Conservation (phyloP, 2,797 vertebrate genomes). For the Acanthornis magna region DNA sequence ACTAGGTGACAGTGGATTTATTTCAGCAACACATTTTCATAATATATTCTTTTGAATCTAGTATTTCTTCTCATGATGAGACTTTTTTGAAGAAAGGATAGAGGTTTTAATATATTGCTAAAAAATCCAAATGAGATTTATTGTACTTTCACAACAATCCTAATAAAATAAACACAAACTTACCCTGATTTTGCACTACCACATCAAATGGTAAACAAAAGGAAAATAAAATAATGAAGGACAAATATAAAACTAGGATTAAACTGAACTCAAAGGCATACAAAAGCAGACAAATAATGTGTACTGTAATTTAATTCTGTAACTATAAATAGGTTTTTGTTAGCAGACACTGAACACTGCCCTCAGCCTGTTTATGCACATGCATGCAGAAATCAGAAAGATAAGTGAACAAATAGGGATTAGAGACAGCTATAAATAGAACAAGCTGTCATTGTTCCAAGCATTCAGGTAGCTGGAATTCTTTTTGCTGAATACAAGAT, state of each 20-base stretch:
- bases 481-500: neutral
- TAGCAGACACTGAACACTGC: neutral
- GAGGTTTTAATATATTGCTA: neutral
- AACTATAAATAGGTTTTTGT: neutral
- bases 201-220: conserved; percentile 68
- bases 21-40: conserved; percentile 31
- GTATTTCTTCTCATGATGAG: neutral
- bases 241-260: conserved; percentile 59
- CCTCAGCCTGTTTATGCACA: neutral
- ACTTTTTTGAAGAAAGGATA: neutral
- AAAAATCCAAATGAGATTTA: neutral
- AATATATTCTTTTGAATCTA: neutral
- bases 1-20: neutral
- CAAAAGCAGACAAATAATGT: conserved; percentile 56
- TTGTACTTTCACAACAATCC: neutral
- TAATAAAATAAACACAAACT: conserved; percentile 74
- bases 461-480: conserved; percentile 32
- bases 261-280: conserved; percentile 61
- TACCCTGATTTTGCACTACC: conserved; percentile 88
- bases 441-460: neutral
- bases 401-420: conserved; percentile 12
- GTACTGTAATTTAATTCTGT: neutral
- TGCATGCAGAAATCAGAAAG: conserved; percentile 4
- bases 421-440: conserved; percentile 14
- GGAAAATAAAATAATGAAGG: conserved; percentile 47